These are phyloP conservation scores for Drosophila leontia DNA, from an alignment of 1,140 invertebrate species.

Conservation along the genomic window DNA sequence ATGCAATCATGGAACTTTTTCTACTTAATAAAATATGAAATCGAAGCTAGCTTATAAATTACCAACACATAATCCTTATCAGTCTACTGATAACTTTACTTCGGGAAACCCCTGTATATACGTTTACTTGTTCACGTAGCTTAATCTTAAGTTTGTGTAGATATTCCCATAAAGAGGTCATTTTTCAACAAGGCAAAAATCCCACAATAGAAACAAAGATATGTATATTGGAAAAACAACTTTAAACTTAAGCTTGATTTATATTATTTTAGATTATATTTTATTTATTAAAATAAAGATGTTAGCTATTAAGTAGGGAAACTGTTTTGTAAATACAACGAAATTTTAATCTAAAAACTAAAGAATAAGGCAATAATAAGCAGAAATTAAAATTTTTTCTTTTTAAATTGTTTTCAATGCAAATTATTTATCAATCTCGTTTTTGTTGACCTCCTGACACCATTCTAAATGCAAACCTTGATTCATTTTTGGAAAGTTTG, in stretches of 20 bases:
- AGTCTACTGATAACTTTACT: background rate
- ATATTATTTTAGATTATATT: too few relatives aligned
- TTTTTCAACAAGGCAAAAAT: background rate
- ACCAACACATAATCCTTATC: background rate
- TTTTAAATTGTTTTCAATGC: background rate
- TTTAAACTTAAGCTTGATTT: too few relatives aligned
- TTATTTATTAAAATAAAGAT: too few relatives aligned
- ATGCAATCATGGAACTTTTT: background rate
- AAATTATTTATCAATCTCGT: background rate
- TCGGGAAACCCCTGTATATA: background rate
- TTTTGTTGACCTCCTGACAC: conserved; percentile 3
- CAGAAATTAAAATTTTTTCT: background rate
- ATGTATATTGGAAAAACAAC: too few relatives aligned
- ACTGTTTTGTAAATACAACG: too few relatives aligned
- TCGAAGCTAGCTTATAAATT: background rate
- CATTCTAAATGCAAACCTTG: background rate
- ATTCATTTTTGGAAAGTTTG: background rate
- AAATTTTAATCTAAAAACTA: too few relatives aligned
- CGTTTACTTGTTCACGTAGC: background rate
- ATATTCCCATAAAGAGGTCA: background rate
- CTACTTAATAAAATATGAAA: background rate
- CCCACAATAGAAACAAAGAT: too few relatives aligned
- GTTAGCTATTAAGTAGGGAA: too few relatives aligned
- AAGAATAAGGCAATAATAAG: background rate
- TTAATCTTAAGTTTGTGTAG: background rate